Conservation (phyloP, 1,140 invertebrate genomes). For the Drosophila nigrodunni region DNA sequence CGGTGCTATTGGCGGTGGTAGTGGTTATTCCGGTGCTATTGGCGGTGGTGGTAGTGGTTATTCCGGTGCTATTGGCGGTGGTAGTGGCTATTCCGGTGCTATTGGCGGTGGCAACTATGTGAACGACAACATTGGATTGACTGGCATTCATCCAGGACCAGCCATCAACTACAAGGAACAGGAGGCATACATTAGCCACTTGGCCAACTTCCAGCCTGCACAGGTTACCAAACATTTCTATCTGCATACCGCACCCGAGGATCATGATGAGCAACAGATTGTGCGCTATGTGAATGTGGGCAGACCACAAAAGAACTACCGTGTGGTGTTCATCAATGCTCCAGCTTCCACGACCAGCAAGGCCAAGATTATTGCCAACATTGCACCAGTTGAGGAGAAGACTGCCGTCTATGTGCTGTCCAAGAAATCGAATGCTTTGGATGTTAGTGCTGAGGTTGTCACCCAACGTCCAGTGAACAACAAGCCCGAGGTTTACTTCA, state of each 20-base stretch:
- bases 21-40: conserved; percentile 14
- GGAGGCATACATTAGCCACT: conserved; percentile 85
- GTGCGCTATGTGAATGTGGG: conserved; percentile 84
- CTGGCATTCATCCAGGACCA: conserved; percentile 62
- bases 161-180: conserved; percentile 73
- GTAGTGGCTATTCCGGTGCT: neutral
- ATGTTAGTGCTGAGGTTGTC: conserved; percentile 75
- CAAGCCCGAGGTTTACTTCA: conserved; percentile 91
- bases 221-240: conserved; percentile 91
- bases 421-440: conserved; percentile 86
- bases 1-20: neutral
- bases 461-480: conserved; percentile 85
- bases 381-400: conserved; percentile 91
- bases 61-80: conserved; percentile 37
- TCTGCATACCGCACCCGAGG: conserved; percentile 90
- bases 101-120: conserved; percentile 9
- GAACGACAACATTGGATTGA: conserved; percentile 58
- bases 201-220: conserved; percentile 85
- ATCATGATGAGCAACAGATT: conserved; percentile 86
- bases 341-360: conserved; percentile 88
- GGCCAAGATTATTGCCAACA: conserved; percentile 88
- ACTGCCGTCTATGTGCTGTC: conserved; percentile 93
- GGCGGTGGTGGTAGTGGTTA: conserved; percentile 16
- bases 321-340: conserved; percentile 94
- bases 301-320: conserved; percentile 91